Evolutionary conservation across 2,113 vertebrate genomes (phyloP), one percentile per base, ranked within the genome.

Genomic region (Toxotes jaculatrix): DNA sequence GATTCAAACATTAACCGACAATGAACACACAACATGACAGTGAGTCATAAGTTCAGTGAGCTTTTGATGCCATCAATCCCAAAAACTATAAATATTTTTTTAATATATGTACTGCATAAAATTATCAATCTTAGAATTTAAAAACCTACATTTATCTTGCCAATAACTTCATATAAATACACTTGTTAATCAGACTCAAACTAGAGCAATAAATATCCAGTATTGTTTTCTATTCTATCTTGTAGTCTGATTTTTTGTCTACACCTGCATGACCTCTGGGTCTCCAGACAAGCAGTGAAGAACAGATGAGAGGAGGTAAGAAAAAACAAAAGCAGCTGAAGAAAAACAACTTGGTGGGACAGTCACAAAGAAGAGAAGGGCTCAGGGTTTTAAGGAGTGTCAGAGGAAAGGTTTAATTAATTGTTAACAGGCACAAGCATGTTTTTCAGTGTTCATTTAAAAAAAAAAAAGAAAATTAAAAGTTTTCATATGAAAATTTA

Each of bases 1-100:
- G 77, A 13, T 64, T 72, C 23, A 86, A 90, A 77, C 47, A 82
- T 73, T 75, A 71, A 80, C 49, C 27, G 36, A 43, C 21, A 57
- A 13, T 14, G 17, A 77, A 82, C 63, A 64, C 45, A 56, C 27
- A 27, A 27, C 27, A 27, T 27, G 27, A 27, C 27, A 27, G 27
- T 27, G 66, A 75, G 59, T 45, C 38, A 32, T 7, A 55, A 2
- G 34, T 67, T 79, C n/a, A 74, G 6, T n/a, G 10, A 65, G 53
- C 32, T 47, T 62, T 59, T 49, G 31, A 21, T 80, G 27, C 63
- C 4, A 0, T 53, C 32, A 21, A 56, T 67, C 36, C 56, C 55
- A 63, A 47, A 72, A 4, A 3, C 4, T 76, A 10, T 59, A 55
- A 6, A 34, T 56, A 1, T 51, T 11, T 57, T 60, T 34, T 59